Evolutionary conservation across 2,113 vertebrate genomes (phyloP), one percentile per base, ranked within the genome.

Genomic region (Collichthys lucidus): DNA sequence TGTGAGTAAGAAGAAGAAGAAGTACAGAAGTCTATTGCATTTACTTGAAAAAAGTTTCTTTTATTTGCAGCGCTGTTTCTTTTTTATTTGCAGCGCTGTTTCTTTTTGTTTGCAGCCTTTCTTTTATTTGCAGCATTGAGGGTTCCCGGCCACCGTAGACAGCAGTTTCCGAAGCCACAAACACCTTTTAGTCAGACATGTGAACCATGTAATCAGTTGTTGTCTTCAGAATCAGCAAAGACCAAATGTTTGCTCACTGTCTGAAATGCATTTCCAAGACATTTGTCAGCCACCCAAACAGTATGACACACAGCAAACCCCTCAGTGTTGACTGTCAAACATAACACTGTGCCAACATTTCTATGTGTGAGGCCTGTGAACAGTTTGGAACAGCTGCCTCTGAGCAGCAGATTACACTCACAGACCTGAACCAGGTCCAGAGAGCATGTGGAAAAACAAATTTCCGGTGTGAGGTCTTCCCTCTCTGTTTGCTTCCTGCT

Each of bases 371-470:
- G 5, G 1, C 24, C 22, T 3, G 15, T 49, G 63, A 66, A 4
- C 26, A 46, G 9, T 20, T 14, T 60, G 24, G 4, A 67, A 40
- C 52, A 52, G 46, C 50, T 47, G 22, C 20, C 20, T 49, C 24
- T n/a, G 5, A 49, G 55, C 6, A 2, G 1, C 35, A 44, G 20
- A 44, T 44, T 19, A 57, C 68, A 19, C 42, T 67, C 53, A 4
- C 3, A 6, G 24, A 67, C n/a, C 46, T 61, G 65, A 67, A 24
- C 17, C 15, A 26, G 44, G 20, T 60, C 22, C 66, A 44, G 35
- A 31, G 35, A 46, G 22, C 47, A 16, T 24, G 59, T 40, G 47
- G 59, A 63, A 52, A 40, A 74, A 62, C 71, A 74, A 3, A 69
- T 60, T 42, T 53, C 47, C 17, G 2, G 31, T 69, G 57, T n/a